Percentiles rank a stretch among this genome's conserved stretches.
Evolutionary conservation across 1,140 invertebrate species (phyloP).

Genomic region (Aradophagus sp.): DNA sequence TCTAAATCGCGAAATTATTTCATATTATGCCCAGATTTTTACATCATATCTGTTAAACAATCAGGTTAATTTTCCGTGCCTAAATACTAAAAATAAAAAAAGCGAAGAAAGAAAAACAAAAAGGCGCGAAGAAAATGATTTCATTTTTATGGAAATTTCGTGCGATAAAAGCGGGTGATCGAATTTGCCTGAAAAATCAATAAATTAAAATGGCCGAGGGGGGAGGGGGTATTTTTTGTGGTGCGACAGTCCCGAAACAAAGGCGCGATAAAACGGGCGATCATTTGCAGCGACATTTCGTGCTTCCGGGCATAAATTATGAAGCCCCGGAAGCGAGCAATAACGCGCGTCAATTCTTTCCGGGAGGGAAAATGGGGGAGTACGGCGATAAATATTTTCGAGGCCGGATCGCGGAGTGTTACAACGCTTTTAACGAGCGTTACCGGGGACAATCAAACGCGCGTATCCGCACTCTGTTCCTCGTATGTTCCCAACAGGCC

Average conservation of each 20-base stretch:
- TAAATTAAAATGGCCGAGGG: conserved; percentile 28
- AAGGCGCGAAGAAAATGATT: conserved; percentile 9
- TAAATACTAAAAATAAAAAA: too few relatives aligned
- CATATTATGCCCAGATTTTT: too few relatives aligned
- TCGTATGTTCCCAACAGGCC: conserved; percentile 11
- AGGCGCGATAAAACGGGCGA: conserved; percentile 32
- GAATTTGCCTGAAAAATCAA: conserved; percentile 47
- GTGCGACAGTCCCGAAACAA: conserved; percentile 17
- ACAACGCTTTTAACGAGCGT: conserved; percentile 21
- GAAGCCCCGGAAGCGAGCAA: conserved; percentile 24
- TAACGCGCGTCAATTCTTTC: conserved; percentile 43
- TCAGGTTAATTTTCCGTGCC: too few relatives aligned
- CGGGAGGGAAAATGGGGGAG: too few relatives aligned
- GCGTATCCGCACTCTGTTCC: conserved; percentile 15
- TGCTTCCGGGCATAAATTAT: conserved; percentile 48
- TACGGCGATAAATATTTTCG: conserved; percentile 32
- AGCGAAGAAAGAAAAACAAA: not conserved
- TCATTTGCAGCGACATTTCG: conserved; percentile 40
- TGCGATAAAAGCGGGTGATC: conserved; percentile 13
- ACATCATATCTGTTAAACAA: too few relatives aligned
- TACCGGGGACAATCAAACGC: conserved; percentile 28
- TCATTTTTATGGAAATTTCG: conserved; percentile 37
- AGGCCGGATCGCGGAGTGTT: conserved; percentile 6
- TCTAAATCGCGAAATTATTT: not conserved
- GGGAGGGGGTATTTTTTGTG: conserved; percentile 3